Conservation (phyloP, 2,797 vertebrate genomes). For the Lacerta agilis region DNA sequence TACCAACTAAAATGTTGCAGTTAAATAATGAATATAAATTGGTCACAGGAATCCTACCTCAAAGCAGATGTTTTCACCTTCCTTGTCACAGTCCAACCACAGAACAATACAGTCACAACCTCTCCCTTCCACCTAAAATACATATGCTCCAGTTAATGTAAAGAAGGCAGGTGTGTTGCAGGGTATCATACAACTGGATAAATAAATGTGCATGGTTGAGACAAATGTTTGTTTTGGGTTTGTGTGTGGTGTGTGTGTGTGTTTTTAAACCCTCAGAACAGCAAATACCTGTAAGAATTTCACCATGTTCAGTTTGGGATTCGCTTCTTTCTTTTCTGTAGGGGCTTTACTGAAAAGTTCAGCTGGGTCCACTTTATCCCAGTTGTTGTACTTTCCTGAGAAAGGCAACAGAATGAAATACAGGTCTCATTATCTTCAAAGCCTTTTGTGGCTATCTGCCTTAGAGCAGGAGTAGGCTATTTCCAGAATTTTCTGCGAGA, state of each 20-base stretch:
- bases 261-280: not conserved
- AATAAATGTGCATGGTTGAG: not conserved
- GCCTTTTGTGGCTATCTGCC: not conserved
- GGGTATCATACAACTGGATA: not conserved
- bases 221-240: not conserved
- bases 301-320: conserved; percentile 96
- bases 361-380: conserved; percentile 97
- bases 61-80: conserved; percentile 99
- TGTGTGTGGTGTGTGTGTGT: no score
- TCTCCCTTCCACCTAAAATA: conserved; percentile 83
- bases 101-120: conserved; percentile 86
- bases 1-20: no score
- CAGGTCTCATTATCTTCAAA: not conserved
- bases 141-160: conserved; percentile 6
- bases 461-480: no score
- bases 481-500: no score
- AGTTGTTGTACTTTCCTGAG: conserved; percentile 96
- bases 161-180: not conserved
- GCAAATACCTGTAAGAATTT: conserved; percentile 92
- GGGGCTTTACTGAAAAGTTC: conserved; percentile 97
- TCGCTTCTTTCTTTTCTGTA: conserved; percentile 98
- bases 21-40: not conserved
- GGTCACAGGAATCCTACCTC: conserved; percentile 83
- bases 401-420: conserved; percentile 12
- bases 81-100: conserved; percentile 98